Evolutionary conservation across 2,888 invertebrate genomes (phyloP), one percentile per base, ranked within the genome.

Genomic region (Crossocerus cetratus): DNA sequence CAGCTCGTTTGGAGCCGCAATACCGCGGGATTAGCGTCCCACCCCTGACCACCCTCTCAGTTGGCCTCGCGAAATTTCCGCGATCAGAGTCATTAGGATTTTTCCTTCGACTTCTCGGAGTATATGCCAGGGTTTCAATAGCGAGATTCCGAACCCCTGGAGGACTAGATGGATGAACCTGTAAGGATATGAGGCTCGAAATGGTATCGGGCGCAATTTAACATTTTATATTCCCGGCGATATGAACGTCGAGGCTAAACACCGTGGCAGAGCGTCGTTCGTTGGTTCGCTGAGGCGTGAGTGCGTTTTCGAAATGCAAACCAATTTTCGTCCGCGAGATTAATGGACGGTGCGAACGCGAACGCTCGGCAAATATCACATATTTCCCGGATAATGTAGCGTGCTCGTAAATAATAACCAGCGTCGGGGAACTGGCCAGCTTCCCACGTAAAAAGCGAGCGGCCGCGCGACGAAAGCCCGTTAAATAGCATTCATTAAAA

Each of bases 321-420:
- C 84, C 84, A 85, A 86, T 86, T 87, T 87, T 85, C 83, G 77
- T 80, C 63, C 76, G 62, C 72, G 81, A 86, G 84, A 87, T 85
- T 87, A 87, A 87, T 86, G 83, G 83, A 76, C 74, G 81, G 76
- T 74, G 77, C 81, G 65, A 83, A 81, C 32, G 32, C 78, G 84
- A 83, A 81, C 78, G 81, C 80, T 32, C 80, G 74, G 80, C 79
- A 76, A 83, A 83, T 82, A 86, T 86, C 84, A 78, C 85, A 86
- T 85, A 86, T 86, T 86, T 87, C 84, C 80, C 69, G 80, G 74
- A 82, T 87, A 87, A 87, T 86, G 83, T 84, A 82, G 82, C 77
- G 75, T 81, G 83, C 86, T 83, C 86, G 81, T 87, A 87, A 87
- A 87, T 87, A 86, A 87, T 87, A 84, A 84, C 78, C 32, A 32